phyloP scores from a whole-genome alignment of 2,113 vertebrate genomes.

The Aphyosemion australe region DNA sequence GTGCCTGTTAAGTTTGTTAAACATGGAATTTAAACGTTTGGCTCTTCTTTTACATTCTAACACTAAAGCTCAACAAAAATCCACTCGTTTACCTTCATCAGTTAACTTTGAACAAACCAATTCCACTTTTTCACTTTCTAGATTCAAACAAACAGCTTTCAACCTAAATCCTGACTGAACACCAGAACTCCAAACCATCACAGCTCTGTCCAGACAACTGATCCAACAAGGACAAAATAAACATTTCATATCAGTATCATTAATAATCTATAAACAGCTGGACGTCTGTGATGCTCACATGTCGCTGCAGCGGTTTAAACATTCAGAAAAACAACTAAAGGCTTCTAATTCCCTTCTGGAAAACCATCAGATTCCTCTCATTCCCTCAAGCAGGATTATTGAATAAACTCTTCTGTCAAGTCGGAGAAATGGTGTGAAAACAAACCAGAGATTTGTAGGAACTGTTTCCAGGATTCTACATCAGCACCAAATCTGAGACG shows the following conservation, averaged over 20 bases:
- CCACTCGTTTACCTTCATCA: background rate
- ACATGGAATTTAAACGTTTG: background rate
- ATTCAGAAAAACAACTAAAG: conserved; percentile 3
- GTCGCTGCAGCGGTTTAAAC: background rate
- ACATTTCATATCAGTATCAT: background rate
- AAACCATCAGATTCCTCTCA: background rate
- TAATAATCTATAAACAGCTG: background rate
- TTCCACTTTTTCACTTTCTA: conserved; percentile 23
- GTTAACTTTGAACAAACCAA: background rate
- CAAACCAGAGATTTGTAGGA: background rate
- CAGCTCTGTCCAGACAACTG: background rate
- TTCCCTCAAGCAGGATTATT: background rate
- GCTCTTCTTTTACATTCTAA: conserved; percentile 3
- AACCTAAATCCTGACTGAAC: background rate
- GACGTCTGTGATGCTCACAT: background rate
- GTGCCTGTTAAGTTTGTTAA: background rate
- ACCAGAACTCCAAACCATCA: conserved; percentile 21
- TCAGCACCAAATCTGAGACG: conserved; percentile 44
- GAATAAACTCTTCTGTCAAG: no score
- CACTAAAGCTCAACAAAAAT: conserved; percentile 4
- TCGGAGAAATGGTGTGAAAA: no score
- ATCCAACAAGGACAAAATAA: background rate
- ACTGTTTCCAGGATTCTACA: conserved; percentile 29
- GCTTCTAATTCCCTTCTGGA: conserved; percentile 3
- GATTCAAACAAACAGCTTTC: background rate